These are phyloP conservation scores for Rutpela maculata DNA, from an alignment of 2,888 invertebrate genomes.

Conservation along the genomic window DNA sequence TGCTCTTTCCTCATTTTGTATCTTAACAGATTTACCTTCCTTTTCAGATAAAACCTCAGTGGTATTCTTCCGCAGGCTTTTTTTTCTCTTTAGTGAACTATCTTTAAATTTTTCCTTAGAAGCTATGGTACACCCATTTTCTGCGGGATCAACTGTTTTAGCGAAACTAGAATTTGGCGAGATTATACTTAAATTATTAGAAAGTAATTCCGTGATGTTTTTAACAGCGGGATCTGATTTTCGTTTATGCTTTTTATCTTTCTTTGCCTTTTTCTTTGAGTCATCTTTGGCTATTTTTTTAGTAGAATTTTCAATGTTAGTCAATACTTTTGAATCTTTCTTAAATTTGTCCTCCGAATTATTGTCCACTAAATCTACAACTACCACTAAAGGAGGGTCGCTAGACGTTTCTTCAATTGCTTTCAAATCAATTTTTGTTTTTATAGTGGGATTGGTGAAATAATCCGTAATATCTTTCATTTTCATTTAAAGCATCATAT, in stretches of 20 bases:
- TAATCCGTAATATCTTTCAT: slow-evolving; percentile 58
- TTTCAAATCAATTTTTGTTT: slow-evolving; percentile 33
- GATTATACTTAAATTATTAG: slow-evolving; percentile 54
- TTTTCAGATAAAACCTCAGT: not conserved
- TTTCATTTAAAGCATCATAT: slow-evolving; percentile 13
- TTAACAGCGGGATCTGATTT: slow-evolving; percentile 60
- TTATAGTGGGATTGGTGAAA: slow-evolving; percentile 55
- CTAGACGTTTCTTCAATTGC: slow-evolving; percentile 25
- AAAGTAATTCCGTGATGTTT: slow-evolving; percentile 57
- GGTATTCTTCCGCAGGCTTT: not conserved
- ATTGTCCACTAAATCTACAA: not conserved
- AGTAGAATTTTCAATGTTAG: slow-evolving; percentile 11
- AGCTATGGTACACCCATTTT: not conserved
- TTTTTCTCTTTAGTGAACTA: not conserved
- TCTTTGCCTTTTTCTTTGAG: slow-evolving; percentile 47
- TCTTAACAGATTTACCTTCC: not conserved
- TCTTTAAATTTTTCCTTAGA: slow-evolving; percentile 6
- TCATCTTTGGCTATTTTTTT: slow-evolving; percentile 10
- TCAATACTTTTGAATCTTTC: not conserved
- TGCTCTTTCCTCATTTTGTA: no score
- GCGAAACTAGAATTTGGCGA: slow-evolving; percentile 55
- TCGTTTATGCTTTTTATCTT: slow-evolving; percentile 42
- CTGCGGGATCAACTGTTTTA: not conserved
- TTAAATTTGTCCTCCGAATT: not conserved
- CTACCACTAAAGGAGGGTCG: not conserved